Evolutionary conservation across 2,888 invertebrate genomes (phyloP), one percentile per base, ranked within the genome.

Genomic region (Drosophila gaucha): DNA sequence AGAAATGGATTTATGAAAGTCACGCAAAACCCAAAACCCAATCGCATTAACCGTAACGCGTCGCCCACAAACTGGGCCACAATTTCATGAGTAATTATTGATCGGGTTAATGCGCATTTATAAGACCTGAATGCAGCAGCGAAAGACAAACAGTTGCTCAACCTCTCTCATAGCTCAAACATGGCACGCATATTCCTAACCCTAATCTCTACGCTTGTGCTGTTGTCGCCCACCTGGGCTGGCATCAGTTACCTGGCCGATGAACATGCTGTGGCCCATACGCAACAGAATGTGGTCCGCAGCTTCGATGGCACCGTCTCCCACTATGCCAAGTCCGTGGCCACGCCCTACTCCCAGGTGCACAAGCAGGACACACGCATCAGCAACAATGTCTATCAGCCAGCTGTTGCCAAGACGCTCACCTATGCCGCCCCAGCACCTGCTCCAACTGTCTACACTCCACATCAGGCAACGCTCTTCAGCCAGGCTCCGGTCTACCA

Each of bases 321-420:
- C 36, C 92, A 92, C 80, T 92, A 93, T 90, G 92, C 93, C 87
- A 94, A 94, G 86, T 93, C 93, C 47, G 92, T 93, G 30, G 93
- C 93, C 78, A 93, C 93, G 68, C 93, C 94, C 59, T 93, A 92
- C 91, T 93, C 93, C 71, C 93, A 92, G 82, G 94, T 94, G 39
- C 92, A 93, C 82, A 94, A 94, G 91, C 92, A 91, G 90, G 93
- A 94, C 83, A 93, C 93, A 56, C 92, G 93, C 71, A 90, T 93
- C 90, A 93, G 93, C 91, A 93, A 93, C 83, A 93, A 94, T 76
- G 92, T 92, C 22, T 92, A 93, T 54, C 91, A 91, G 76, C 93
- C 92, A 78, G 92, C 93, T 22, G 88, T 92, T 68, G 88, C 90
- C 62, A 84, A 89, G 56, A 74, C 87, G 10, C 82, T 92, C 56